Evolutionary conservation across 2,888 invertebrate species (phyloP), one percentile per base, ranked within the genome.

Genomic region (Dolichomitus sp.): DNA sequence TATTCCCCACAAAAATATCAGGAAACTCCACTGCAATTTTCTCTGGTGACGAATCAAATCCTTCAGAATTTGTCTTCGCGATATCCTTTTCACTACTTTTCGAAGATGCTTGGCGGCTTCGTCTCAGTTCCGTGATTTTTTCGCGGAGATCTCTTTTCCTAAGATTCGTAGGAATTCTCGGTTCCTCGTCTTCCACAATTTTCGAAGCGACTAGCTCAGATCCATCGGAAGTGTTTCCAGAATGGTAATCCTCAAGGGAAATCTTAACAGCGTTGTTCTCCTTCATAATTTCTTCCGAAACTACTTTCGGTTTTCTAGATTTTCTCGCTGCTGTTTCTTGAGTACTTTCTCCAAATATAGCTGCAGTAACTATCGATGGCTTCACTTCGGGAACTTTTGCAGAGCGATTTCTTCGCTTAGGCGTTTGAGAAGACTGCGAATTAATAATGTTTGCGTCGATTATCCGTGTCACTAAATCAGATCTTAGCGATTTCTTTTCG

Each of bases 11-110:
- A 27, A 27, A 12, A 63, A 72, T 11, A 0, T 61, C 50, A 54
- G 73, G 63, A 11, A 77, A 66, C 3, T 73, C 75, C 17, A 74
- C 66, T 37, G 79, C 73, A 54, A 76, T 9, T 52, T 52, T 7
- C n/a, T 14, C 4, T 14, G 5, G 19, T 23, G 52, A 3, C 14
- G 23, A 52, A 14, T 23, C 14, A 12, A 19, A 59, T 14, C 14
- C 52, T 19, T 19, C 14, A 17, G 12, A 33, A 68, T 48, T 27
- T 33, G 14, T 9, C 4, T 27, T 50, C 17, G 17, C 33, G 19
- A n/a, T 33, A 2, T 14, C 17, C 6, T 14, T 6, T 14, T 1
- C 19, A 23, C 5, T 52, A 14, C 23, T 33, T 1, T 17, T 19
- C 37, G 14, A 11, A 30, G 37, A 52, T 6, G 17, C 33, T n/a